Evolutionary conservation across 2,888 invertebrate genomes (phyloP).

Genomic region (Dichetophora obliterata): DNA sequence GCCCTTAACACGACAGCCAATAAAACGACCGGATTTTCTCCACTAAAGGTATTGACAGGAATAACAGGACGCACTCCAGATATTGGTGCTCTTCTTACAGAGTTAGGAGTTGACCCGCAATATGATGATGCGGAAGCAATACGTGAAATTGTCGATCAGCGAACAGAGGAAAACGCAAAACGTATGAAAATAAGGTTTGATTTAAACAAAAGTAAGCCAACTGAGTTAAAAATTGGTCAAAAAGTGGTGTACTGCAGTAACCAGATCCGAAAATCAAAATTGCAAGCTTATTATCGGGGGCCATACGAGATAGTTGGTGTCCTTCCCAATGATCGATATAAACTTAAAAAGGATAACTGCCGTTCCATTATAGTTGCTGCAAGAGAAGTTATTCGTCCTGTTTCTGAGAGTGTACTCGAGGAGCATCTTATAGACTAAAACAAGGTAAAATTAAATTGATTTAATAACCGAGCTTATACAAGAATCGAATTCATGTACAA

Average conservation of each 20-base stretch:
- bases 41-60: slow-evolving; percentile 37
- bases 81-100: slow-evolving; percentile 33
- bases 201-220: slow-evolving; percentile 41
- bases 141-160: slow-evolving; percentile 34
- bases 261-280: slow-evolving; percentile 39
- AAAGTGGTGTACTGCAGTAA: slow-evolving; percentile 42
- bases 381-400: slow-evolving; percentile 44
- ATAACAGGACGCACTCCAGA: slow-evolving; percentile 35
- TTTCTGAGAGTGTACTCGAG: slow-evolving; percentile 16
- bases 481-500: slow-evolving; percentile 32
- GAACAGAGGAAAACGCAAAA: slow-evolving; percentile 31
- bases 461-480: not conserved
- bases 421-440: slow-evolving; percentile 7
- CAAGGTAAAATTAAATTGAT: slow-evolving; percentile 16
- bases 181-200: slow-evolving; percentile 43
- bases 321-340: slow-evolving; percentile 36
- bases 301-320: slow-evolving; percentile 37
- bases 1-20: slow-evolving; percentile 44
- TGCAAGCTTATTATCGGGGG: slow-evolving; percentile 36
- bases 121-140: slow-evolving; percentile 29
- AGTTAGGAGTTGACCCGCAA: slow-evolving; percentile 34
- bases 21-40: slow-evolving; percentile 40
- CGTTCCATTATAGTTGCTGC: slow-evolving; percentile 14
- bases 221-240: slow-evolving; percentile 35
- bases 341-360: slow-evolving; percentile 30